These are phyloP conservation scores for Erannis defoliaria DNA, from an alignment of 2,888 invertebrate species.

Conservation along the genomic window DNA sequence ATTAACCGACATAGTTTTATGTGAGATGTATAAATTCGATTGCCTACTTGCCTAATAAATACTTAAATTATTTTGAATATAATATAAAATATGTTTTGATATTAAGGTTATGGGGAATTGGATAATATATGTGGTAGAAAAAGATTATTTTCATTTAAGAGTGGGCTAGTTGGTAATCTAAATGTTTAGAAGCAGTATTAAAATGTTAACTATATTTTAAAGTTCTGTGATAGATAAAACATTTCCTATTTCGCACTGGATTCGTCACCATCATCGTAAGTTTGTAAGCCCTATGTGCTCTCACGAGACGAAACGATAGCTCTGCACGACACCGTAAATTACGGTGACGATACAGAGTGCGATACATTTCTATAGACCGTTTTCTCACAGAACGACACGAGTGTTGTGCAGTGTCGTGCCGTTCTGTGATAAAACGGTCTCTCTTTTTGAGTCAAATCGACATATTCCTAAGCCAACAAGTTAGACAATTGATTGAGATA, in stretches of 20 bases:
- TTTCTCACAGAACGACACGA: too few relatives aligned
- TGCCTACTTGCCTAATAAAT: conserved; percentile 36
- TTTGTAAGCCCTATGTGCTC: too few relatives aligned
- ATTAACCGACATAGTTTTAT: background rate
- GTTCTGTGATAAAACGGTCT: too few relatives aligned
- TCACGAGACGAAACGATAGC: too few relatives aligned
- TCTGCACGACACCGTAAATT: too few relatives aligned
- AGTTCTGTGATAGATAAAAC: conserved; percentile 67
- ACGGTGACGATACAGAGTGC: too few relatives aligned
- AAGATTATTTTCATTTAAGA: conserved; percentile 18
- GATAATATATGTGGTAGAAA: conserved; percentile 20
- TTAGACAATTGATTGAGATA: too few relatives aligned
- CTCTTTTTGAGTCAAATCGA: too few relatives aligned
- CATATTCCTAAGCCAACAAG: too few relatives aligned
- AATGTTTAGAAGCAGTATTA: conserved; percentile 41
- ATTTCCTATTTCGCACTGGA: conserved; percentile 53
- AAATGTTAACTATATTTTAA: conserved; percentile 50
- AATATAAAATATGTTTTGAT: conserved; percentile 1
- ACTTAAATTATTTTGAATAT: conserved; percentile 8
- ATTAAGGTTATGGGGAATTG: conserved; percentile 28
- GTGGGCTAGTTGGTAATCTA: conserved; percentile 23
- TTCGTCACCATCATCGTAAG: conserved; percentile 46
- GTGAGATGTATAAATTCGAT: background rate
- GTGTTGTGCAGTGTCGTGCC: too few relatives aligned
- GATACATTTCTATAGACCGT: too few relatives aligned